Conservation (phyloP, 2,113 vertebrate species). For the Stomatorhinus ivindoensis region DNA sequence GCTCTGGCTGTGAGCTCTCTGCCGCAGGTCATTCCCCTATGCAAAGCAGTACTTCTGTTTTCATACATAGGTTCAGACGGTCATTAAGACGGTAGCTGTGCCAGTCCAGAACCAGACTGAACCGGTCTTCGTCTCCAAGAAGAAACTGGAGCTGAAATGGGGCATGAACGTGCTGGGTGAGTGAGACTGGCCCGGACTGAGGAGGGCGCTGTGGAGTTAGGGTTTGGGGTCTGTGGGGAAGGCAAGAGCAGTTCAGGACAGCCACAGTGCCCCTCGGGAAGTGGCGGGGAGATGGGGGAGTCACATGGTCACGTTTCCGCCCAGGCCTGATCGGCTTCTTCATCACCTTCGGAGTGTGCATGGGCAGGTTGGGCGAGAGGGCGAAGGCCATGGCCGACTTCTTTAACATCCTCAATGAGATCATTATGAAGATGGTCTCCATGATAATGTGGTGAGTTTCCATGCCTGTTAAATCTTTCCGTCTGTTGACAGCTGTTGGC, state of each 20-base stretch:
- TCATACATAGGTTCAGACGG: slow-evolving; percentile 62
- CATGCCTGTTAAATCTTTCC: not conserved
- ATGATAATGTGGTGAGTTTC: slow-evolving; percentile 74
- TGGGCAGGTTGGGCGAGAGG: slow-evolving; percentile 69
- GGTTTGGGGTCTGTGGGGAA: not conserved
- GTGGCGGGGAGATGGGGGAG: not conserved
- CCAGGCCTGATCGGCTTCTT: slow-evolving; percentile 75
- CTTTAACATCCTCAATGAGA: slow-evolving; percentile 78
- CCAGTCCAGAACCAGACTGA: slow-evolving; percentile 47
- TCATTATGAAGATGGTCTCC: slow-evolving; percentile 75
- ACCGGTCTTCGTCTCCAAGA: slow-evolving; percentile 49
- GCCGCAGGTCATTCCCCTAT: too few species aligned
- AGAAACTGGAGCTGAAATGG: slow-evolving; percentile 69
- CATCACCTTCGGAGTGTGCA: slow-evolving; percentile 71
- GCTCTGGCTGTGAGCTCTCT: not conserved
- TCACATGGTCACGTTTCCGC: not conserved
- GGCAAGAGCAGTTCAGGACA: not conserved
- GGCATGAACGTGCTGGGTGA: slow-evolving; percentile 77
- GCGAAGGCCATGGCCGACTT: slow-evolving; percentile 69
- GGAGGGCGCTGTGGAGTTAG: not conserved
- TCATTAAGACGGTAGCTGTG: slow-evolving; percentile 54
- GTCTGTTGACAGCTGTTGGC: not conserved
- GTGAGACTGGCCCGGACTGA: slow-evolving; percentile 4
- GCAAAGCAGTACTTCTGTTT: not conserved
- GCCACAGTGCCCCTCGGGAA: not conserved